Evolutionary conservation across 2,888 invertebrate species (phyloP).

Genomic region (Idaea biselata): DNA sequence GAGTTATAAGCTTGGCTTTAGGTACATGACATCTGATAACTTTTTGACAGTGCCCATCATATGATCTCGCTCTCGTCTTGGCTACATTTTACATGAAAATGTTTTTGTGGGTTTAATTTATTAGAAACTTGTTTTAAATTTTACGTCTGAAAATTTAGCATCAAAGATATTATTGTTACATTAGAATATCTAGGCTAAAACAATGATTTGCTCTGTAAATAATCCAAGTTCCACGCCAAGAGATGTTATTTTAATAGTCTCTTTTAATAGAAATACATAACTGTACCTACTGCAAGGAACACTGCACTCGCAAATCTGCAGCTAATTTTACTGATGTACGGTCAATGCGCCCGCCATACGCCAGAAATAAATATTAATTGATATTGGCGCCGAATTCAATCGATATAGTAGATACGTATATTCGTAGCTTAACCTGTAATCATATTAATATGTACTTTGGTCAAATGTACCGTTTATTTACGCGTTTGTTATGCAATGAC

Average conservation of each 20-base stretch:
- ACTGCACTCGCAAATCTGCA: constrained; percentile 55
- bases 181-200: constrained; percentile 4
- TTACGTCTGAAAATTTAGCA: not conserved
- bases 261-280: constrained; percentile 39
- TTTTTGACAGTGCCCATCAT: too few relatives aligned
- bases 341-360: constrained; percentile 62
- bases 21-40: too few relatives aligned
- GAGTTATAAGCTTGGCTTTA: too few relatives aligned
- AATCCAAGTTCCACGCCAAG: not conserved
- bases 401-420: constrained; percentile 25
- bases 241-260: constrained; percentile 9
- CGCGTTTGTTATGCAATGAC: not conserved
- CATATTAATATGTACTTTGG: constrained; percentile 46
- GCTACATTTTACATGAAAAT: too few relatives aligned
- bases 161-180: not conserved
- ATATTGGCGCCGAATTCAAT: constrained; percentile 55
- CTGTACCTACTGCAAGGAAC: constrained; percentile 52
- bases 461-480: constrained; percentile 32
- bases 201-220: constrained; percentile 5
- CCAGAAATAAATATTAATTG: constrained; percentile 72
- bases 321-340: constrained; percentile 64
- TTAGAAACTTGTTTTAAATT: not conserved
- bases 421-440: constrained; percentile 44
- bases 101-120: too few relatives aligned
- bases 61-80: too few relatives aligned